Evolutionary conservation across 2,888 invertebrate species (phyloP), one percentile per base, ranked within the genome.

Genomic region (Rhamnusium bicolor): DNA sequence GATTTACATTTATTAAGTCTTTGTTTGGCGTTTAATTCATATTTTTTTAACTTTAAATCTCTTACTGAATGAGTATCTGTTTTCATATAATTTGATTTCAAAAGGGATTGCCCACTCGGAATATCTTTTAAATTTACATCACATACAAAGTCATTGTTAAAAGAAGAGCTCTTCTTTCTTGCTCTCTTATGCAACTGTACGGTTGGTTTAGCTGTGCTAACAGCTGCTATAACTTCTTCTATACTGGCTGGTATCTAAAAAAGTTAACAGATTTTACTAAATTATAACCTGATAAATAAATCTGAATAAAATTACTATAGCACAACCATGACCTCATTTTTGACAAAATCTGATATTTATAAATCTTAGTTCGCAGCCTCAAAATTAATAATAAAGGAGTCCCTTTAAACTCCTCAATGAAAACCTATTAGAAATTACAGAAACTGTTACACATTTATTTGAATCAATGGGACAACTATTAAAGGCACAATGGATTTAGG

Each of bases 161-260:
- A 8, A 12, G 78, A 81, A 81, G 76, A 58, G 67, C 74, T 83
- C 79, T 88, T 88, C 72, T 86, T 88, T 68, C 78, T 83, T 82
- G 62, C 84, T 85, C 63, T 74, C 70, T 81, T 86, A 87, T 77
- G 87, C 84, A 75, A 82, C 32, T 84, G 82, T 49, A 91, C 84
- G 12, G 91, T 91, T 5, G 91, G 89, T 72, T 88, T 85, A 6
- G 89, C 91, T 1, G 91, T 91, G 49, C 90, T 89, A 0, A 91
- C 90, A 76, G 89, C 87, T 51, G 87, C 89, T 27, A 92, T 88
- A 4, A 91, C 89, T 85, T 90, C 90, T 84, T 90, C 90, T 58
- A 91, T 90, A 73, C 88, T 89, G 0, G 90, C 89, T n/a, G 91
- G 89, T 76, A 90, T 90, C 81, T 91, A 89, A 51, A 81, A 80